Base-by-base conservation (phyloP, 2,797 vertebrate species). In the Fistularia commersonii region DNA sequence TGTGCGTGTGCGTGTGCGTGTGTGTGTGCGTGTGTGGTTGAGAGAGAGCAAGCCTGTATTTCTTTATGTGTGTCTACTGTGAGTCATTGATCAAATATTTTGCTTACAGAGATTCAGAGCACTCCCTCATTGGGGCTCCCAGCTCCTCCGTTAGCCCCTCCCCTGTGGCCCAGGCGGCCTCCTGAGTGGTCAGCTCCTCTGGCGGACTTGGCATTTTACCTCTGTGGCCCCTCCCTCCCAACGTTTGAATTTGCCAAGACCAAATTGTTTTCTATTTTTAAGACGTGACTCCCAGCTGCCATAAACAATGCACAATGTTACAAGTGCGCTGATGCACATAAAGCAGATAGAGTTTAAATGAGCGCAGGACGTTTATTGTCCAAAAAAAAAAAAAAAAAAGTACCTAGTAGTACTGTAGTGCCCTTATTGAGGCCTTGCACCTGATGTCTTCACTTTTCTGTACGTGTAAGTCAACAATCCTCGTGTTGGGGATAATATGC, bases 51-150 rank as follows among this genome's bases (percentile, higher is more conserved):
- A 11, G 41, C 15, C 36, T 8, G 15, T 12, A 51, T 58, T 45
- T 62, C 43, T 61, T 57, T n/a, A n/a, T 46, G 48, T 69, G 74
- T 59, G 81, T 69, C 51, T 69, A 62, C 61, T 72, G 77, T 91
- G 90, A 92, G 77, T 92, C 90, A 91, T 80, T 85, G 82, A 90
- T 90, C 71, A 90, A 89, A 85, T 87, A 90, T 91, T 90, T 90
- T 76, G 69, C 86, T 86, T 75, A 74, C 82, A 66, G 73, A 81
- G 79, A 84, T 81, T 79, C 66, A n/a, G 72, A 70, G 74, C 73
- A 64, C 81, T 81, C 85, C 82, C 81, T 82, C 50, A 57, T 69
- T 44, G 42, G 68, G 81, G 83, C 83, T 78, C 82, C 76, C 45
- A 38, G 61, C 63, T 74, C 69, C 47, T 3, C 47, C 57, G 7